Conservation (phyloP, 92 coral and sea anemone genomes). For the Plumapathes pennacea region DNA sequence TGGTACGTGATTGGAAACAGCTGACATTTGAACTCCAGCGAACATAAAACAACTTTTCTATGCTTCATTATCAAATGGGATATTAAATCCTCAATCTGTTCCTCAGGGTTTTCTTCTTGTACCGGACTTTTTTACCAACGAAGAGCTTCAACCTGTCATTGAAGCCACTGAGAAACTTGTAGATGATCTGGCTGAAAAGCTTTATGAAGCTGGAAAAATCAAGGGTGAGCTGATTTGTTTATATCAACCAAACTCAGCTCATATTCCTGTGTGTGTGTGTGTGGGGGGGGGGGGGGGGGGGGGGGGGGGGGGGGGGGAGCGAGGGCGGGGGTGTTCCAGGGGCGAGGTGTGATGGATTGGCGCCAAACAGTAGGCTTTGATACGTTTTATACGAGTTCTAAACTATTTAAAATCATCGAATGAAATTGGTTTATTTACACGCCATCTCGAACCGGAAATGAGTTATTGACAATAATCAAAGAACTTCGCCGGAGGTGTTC, state of each 20-base stretch:
- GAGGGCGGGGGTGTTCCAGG: too few species aligned
- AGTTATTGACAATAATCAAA: too few species aligned
- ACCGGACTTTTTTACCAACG: slow-evolving; percentile 62
- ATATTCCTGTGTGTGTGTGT: too few species aligned
- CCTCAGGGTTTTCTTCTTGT: slow-evolving; percentile 68
- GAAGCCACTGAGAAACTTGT: slow-evolving; percentile 54
- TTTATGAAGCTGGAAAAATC: slow-evolving; percentile 71
- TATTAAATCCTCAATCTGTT: not conserved
- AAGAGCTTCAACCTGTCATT: slow-evolving; percentile 68
- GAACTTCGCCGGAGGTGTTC: too few species aligned
- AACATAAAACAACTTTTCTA: too few species aligned
- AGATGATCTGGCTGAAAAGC: slow-evolving; percentile 67
- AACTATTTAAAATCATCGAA: not conserved
- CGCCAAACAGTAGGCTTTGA: not conserved
- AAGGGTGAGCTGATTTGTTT: slow-evolving; percentile 58
- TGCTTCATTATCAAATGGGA: not conserved
- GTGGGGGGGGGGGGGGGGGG: slow-evolving; percentile 8
- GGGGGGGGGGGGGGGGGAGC: not conserved
- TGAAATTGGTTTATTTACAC: too few species aligned
- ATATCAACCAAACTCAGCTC: too few species aligned
- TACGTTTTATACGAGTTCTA: not conserved
- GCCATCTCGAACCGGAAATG: too few species aligned
- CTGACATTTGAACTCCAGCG: too few species aligned
- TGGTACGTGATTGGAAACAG: not conserved
- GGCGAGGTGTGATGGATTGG: too few species aligned